phyloP scores from a whole-genome alignment of 2,888 invertebrate genomes.

The Drosophila mettleri region DNA sequence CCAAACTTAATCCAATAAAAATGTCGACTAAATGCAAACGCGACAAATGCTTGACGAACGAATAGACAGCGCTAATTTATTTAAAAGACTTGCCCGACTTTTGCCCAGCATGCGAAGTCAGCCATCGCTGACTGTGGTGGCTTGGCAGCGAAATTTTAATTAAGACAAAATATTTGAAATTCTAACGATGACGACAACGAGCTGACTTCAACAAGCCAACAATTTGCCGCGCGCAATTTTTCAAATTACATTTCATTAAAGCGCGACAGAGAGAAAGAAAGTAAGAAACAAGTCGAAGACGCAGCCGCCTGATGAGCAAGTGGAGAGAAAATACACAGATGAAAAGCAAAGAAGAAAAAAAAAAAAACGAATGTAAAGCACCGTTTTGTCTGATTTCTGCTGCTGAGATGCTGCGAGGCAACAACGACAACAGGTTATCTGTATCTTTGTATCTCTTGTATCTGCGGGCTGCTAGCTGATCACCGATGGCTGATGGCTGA shows the following conservation, averaged over 20 bases:
- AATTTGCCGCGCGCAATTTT: slow-evolving; percentile 75
- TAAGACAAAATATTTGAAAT: slow-evolving; percentile 78
- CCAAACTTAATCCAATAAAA: slow-evolving; percentile 77
- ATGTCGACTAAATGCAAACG: slow-evolving; percentile 74
- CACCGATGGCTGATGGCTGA: not conserved
- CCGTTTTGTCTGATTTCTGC: slow-evolving; percentile 70
- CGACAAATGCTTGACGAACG: slow-evolving; percentile 75
- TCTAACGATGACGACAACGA: slow-evolving; percentile 53
- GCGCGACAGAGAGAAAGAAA: slow-evolving; percentile 34
- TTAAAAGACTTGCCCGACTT: slow-evolving; percentile 70
- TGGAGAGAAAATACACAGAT: slow-evolving; percentile 22
- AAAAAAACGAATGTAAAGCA: slow-evolving; percentile 68
- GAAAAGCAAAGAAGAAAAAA: not conserved
- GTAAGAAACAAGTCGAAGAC: slow-evolving; percentile 15
- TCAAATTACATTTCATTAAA: slow-evolving; percentile 78
- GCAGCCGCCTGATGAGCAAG: slow-evolving; percentile 24
- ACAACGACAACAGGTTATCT: slow-evolving; percentile 64
- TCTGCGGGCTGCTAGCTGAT: slow-evolving; percentile 29
- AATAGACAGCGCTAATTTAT: slow-evolving; percentile 73
- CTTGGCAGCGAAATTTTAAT: slow-evolving; percentile 65
- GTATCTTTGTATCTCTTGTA: slow-evolving; percentile 47
- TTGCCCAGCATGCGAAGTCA: slow-evolving; percentile 24
- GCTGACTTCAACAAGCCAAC: slow-evolving; percentile 56
- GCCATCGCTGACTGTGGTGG: not conserved
- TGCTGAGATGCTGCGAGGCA: slow-evolving; percentile 38